Percentiles rank a stretch among this genome's conserved stretches.
Evolutionary conservation across 1,140 invertebrate species (phyloP).

Genomic region (Leguminivora glycinivorella): DNA sequence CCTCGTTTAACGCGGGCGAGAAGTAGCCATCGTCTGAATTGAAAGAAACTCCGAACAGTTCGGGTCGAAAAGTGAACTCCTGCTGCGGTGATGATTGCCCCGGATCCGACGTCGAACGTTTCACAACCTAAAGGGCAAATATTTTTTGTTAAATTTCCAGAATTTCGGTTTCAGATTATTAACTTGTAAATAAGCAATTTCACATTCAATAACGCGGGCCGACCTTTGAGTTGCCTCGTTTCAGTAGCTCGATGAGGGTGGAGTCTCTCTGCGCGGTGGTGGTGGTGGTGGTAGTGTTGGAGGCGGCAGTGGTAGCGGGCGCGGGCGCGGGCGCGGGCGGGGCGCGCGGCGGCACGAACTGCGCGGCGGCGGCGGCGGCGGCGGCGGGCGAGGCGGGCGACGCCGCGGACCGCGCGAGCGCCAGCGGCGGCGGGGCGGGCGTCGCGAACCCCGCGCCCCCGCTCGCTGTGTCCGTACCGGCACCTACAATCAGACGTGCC

Average conservation of each 20-base stretch:
- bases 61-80: slow-evolving; percentile 80
- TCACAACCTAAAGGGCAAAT: slow-evolving; percentile 61
- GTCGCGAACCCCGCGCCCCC: slow-evolving; percentile 68
- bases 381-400: slow-evolving; percentile 73
- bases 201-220: background rate
- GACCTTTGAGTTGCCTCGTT: slow-evolving; percentile 84
- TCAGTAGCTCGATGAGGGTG: slow-evolving; percentile 81
- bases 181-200: slow-evolving; percentile 30
- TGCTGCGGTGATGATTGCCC: slow-evolving; percentile 80
- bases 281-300: slow-evolving; percentile 32
- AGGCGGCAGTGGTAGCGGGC: slow-evolving; percentile 40
- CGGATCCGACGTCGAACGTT: slow-evolving; percentile 82
- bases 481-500: slow-evolving; percentile 49
- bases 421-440: slow-evolving; percentile 78
- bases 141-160: slow-evolving; percentile 18
- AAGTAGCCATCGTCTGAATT: slow-evolving; percentile 86
- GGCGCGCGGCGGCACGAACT: slow-evolving; percentile 80
- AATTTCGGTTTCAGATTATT: slow-evolving; percentile 14
- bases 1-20: slow-evolving; percentile 86
- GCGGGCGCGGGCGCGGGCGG: slow-evolving; percentile 78
- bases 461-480: slow-evolving; percentile 61
- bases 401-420: slow-evolving; percentile 77
- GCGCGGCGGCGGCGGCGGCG: slow-evolving; percentile 53
- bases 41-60: slow-evolving; percentile 82
- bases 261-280: slow-evolving; percentile 76